Percentiles rank a stretch among this genome's conserved stretches.
These are phyloP conservation scores for Charina bottae DNA, from an alignment of 2,113 vertebrate genomes.

Conservation along the genomic window DNA sequence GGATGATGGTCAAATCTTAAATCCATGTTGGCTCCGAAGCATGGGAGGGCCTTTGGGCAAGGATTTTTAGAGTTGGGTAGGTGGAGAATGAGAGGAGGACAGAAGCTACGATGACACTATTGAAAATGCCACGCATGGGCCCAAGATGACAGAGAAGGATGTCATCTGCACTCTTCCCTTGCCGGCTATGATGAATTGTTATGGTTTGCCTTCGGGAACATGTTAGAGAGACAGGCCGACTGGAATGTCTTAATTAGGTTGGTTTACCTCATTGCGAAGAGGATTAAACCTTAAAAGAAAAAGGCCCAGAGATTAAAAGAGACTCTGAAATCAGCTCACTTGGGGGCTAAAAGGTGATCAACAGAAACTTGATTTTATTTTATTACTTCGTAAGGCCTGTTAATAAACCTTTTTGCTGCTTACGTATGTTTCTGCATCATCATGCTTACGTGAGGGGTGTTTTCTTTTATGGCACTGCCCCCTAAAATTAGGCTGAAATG, in stretches of 20 bases:
- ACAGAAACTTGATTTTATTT: not conserved
- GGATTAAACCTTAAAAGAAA: not conserved
- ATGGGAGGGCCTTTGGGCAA: not conserved
- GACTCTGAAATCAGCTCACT: not conserved
- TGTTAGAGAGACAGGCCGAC: not conserved
- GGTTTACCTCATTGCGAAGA: not conserved
- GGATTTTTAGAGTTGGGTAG: not conserved
- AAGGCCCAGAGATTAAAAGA: not conserved
- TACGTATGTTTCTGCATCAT: not conserved
- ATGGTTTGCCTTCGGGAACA: constrained; percentile 27
- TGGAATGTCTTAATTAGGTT: not conserved
- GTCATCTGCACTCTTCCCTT: constrained; percentile 53
- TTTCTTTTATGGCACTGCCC: not conserved
- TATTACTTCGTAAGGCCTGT: not conserved
- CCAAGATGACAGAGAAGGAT: constrained; percentile 23
- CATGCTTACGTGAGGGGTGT: not conserved
- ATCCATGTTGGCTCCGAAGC: not conserved
- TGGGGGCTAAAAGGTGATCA: not conserved
- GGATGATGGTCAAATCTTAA: not conserved
- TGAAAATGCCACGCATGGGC: not conserved
- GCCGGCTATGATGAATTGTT: constrained; percentile 51
- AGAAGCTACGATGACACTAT: not conserved
- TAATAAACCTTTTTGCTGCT: constrained; percentile 30
- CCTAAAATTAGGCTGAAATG: not conserved
- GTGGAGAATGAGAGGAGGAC: not conserved